These are phyloP conservation scores for Leucophenga varia DNA, from an alignment of 1,140 invertebrate species.

Conservation along the genomic window DNA sequence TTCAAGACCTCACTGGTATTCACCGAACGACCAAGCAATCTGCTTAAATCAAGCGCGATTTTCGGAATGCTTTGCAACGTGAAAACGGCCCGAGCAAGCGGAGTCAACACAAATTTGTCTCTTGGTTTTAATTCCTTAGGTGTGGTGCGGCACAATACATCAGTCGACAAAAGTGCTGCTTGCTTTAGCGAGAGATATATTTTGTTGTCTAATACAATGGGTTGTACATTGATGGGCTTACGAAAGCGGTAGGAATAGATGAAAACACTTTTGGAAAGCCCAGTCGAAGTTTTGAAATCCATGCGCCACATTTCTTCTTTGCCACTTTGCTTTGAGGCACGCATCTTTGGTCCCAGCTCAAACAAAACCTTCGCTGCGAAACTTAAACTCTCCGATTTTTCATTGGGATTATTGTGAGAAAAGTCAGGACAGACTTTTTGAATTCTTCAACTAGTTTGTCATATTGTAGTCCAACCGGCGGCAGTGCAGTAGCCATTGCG, in stretches of 20 bases:
- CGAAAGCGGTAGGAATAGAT: constrained; percentile 28
- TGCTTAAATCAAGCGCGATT: constrained; percentile 18
- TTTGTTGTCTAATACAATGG: constrained; percentile 18
- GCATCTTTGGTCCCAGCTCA: constrained; percentile 29
- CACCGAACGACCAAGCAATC: background rate
- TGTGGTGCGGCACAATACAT: constrained; percentile 14
- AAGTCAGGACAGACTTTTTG: constrained; percentile 35
- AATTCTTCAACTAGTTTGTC: too few relatives aligned
- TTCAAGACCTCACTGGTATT: constrained; percentile 18
- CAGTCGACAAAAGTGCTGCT: constrained; percentile 27
- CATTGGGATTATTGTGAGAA: background rate
- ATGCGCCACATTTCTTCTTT: constrained; percentile 30
- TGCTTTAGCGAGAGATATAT: constrained; percentile 34
- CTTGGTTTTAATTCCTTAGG: constrained; percentile 14
- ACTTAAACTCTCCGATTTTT: constrained; percentile 21
- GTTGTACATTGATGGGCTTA: constrained; percentile 21
- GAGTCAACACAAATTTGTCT: constrained; percentile 29
- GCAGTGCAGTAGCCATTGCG: too few relatives aligned
- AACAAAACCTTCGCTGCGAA: constrained; percentile 32
- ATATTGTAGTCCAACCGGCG: too few relatives aligned
- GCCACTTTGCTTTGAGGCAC: constrained; percentile 21
- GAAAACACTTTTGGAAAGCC: constrained; percentile 15
- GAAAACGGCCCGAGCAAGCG: constrained; percentile 28
- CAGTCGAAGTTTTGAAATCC: too few relatives aligned
- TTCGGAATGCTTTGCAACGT: constrained; percentile 19